A percentile compares a stretch with the other conserved stretches of the same genome.
These are phyloP conservation scores for Tolmerus cingulatus DNA, from an alignment of 2,888 invertebrate species.

Conservation along the genomic window DNA sequence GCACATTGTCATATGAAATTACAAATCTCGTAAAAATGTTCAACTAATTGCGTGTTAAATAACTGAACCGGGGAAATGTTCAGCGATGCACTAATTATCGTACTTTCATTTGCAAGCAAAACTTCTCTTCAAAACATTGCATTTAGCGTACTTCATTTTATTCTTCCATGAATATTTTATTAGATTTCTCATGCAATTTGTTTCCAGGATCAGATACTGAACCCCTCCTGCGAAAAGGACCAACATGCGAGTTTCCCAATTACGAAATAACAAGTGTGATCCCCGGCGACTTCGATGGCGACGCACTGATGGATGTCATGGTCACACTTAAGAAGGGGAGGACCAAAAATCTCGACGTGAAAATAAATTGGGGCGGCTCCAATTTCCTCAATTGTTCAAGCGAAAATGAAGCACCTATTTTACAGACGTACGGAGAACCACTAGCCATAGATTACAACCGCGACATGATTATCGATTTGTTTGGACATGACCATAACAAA, in stretches of 20 bases:
- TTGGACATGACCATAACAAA: slow-evolving; percentile 72
- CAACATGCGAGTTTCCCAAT: slow-evolving; percentile 72
- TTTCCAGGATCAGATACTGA: slow-evolving; percentile 71
- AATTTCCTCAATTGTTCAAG: slow-evolving; percentile 72
- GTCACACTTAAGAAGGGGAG: slow-evolving; percentile 68
- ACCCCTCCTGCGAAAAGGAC: slow-evolving; percentile 61
- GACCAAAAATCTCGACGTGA: slow-evolving; percentile 65
- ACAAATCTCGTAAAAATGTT: neutral
- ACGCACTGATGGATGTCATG: slow-evolving; percentile 92
- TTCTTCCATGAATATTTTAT: too few species aligned
- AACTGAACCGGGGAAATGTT: neutral
- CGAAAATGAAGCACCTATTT: slow-evolving; percentile 45
- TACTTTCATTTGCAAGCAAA: neutral
- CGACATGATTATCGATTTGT: slow-evolving; percentile 92
- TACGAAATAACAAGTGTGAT: slow-evolving; percentile 78
- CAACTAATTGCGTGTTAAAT: neutral
- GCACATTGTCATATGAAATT: too few species aligned
- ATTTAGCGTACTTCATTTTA: neutral
- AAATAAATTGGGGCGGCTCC: slow-evolving; percentile 81
- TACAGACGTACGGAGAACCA: slow-evolving; percentile 76
- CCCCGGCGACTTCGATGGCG: slow-evolving; percentile 95
- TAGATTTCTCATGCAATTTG: too few species aligned
- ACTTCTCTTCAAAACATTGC: neutral
- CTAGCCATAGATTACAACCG: slow-evolving; percentile 85
- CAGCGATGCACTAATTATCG: neutral